A percentile compares a stretch with the other conserved stretches of the same genome.
Conservation (phyloP, 2,113 vertebrate species). For the Thalassoma bifasciatum region DNA sequence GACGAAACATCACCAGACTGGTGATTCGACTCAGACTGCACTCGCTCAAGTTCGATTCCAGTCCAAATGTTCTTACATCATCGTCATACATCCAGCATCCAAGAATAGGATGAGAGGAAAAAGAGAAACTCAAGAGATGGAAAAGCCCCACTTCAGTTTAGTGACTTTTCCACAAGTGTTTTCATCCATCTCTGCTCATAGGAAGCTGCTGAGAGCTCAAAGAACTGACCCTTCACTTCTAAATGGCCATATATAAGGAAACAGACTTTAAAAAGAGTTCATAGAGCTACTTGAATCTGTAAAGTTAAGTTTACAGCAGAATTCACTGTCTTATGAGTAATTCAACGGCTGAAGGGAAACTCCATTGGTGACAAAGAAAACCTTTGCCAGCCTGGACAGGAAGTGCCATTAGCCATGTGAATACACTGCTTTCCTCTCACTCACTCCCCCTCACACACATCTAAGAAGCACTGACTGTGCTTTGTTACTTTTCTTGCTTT, state of each 20-base stretch:
- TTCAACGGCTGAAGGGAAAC: conserved; percentile 16
- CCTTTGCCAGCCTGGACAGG: conserved; percentile 39
- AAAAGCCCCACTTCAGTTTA: conserved; percentile 51
- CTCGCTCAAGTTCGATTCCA: conserved; percentile 54
- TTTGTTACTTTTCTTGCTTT: conserved; percentile 12
- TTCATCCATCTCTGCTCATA: conserved; percentile 53
- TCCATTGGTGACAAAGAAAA: conserved; percentile 7
- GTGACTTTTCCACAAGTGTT: conserved; percentile 52
- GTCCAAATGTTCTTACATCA: conserved; percentile 59
- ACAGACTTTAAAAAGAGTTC: neutral
- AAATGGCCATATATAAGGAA: conserved; percentile 23
- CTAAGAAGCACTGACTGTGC: conserved; percentile 5
- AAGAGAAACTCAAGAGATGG: conserved; percentile 34
- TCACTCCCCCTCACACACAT: neutral
- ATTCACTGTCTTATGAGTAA: neutral
- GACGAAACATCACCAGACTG: conserved; percentile 58
- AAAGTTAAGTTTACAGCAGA: neutral
- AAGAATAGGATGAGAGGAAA: conserved; percentile 6
- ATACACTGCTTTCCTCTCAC: neutral
- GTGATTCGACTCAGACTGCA: conserved; percentile 56
- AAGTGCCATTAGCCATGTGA: conserved; percentile 16
- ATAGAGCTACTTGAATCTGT: neutral
- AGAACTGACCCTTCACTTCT: conserved; percentile 18
- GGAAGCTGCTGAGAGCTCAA: conserved; percentile 36
- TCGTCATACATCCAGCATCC: conserved; percentile 44